Evolutionary conservation across 2,888 invertebrate genomes (phyloP).

Genomic region (Poecilus cupreus): DNA sequence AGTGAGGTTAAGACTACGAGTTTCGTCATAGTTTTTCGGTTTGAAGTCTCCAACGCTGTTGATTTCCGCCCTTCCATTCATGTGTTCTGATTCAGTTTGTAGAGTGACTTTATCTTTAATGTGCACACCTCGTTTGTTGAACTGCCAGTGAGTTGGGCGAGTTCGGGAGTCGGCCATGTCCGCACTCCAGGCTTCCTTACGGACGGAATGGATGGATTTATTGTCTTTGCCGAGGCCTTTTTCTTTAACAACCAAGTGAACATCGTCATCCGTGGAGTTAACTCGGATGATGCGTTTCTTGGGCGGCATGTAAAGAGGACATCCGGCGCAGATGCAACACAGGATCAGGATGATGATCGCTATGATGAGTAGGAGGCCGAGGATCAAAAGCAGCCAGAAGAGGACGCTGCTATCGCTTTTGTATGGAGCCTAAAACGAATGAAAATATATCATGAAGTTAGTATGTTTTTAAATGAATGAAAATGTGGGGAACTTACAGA

Average conservation of each 20-base stretch:
- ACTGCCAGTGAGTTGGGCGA: slow-evolving; percentile 83
- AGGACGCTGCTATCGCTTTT: slow-evolving; percentile 83
- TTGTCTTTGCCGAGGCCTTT: slow-evolving; percentile 82
- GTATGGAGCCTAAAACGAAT: slow-evolving; percentile 84
- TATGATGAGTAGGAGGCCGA: slow-evolving; percentile 84
- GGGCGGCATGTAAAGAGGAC: slow-evolving; percentile 87
- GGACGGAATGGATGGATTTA: slow-evolving; percentile 84
- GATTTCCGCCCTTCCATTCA: slow-evolving; percentile 48
- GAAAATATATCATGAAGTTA: slow-evolving; percentile 66
- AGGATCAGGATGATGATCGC: slow-evolving; percentile 83
- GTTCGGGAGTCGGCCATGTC: slow-evolving; percentile 81
- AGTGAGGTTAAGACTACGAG: slow-evolving; percentile 44
- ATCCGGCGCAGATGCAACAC: slow-evolving; percentile 90
- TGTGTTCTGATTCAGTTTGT: slow-evolving; percentile 63
- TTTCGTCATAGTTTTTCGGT: slow-evolving; percentile 50
- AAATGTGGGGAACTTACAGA: slow-evolving; percentile 46
- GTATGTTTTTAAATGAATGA: no score
- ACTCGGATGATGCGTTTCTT: slow-evolving; percentile 85
- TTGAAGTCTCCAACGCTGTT: neutral
- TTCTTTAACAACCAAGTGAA: slow-evolving; percentile 84
- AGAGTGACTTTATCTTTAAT: slow-evolving; percentile 75
- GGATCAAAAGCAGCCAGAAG: slow-evolving; percentile 84
- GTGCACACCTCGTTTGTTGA: slow-evolving; percentile 79
- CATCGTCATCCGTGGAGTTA: slow-evolving; percentile 84
- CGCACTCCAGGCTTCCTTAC: slow-evolving; percentile 91